Percentiles rank a stretch among this genome's conserved stretches.
phyloP scores from a whole-genome alignment of 2,797 vertebrate species.

The Semaprochilodus insignis region DNA sequence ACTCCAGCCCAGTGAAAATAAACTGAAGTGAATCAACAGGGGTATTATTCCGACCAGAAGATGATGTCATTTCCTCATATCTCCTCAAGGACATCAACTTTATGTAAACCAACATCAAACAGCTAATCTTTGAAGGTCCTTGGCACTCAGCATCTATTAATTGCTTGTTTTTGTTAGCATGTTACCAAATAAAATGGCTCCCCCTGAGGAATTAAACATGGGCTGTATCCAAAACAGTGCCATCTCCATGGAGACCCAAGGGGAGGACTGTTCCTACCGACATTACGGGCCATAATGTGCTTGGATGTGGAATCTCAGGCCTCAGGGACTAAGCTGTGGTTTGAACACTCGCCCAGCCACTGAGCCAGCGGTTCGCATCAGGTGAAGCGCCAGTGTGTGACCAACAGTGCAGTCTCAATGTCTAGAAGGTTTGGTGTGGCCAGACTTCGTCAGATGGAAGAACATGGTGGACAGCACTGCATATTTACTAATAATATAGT shows the following conservation, averaged over 20 bases:
- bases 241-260: slow-evolving; percentile 40
- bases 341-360: slow-evolving; percentile 28
- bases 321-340: slow-evolving; percentile 36
- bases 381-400: slow-evolving; percentile 24
- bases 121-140: slow-evolving; percentile 29
- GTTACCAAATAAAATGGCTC: slow-evolving; percentile 46
- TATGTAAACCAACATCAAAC: slow-evolving; percentile 55
- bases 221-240: slow-evolving; percentile 56
- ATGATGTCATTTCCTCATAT: slow-evolving; percentile 51
- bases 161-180: slow-evolving; percentile 52
- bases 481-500: neutral
- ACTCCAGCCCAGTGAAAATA: slow-evolving; percentile 29
- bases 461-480: neutral
- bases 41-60: neutral
- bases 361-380: slow-evolving; percentile 59
- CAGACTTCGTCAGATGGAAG: neutral
- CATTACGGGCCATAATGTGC: slow-evolving; percentile 52
- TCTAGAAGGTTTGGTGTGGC: neutral
- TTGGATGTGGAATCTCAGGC: slow-evolving; percentile 48
- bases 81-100: slow-evolving; percentile 29
- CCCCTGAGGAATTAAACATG: slow-evolving; percentile 44
- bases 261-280: slow-evolving; percentile 39
- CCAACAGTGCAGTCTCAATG: slow-evolving; percentile 1
- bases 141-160: slow-evolving; percentile 43
- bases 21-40: slow-evolving; percentile 34